Conservation (phyloP, 2,888 invertebrate genomes). For the Aphodius sticticus region DNA sequence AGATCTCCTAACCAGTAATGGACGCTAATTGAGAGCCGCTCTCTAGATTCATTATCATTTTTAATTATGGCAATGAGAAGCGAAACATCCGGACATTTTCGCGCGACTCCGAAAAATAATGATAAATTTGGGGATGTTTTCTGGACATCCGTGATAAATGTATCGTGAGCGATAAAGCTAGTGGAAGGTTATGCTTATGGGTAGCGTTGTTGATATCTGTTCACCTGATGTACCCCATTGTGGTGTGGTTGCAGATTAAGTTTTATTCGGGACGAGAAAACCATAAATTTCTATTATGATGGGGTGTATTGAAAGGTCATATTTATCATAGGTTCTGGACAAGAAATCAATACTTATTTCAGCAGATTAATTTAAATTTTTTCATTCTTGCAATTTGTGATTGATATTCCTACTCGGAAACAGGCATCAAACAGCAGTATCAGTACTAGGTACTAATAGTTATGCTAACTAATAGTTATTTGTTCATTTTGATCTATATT, state of each 20-base stretch:
- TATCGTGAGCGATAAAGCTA: not conserved
- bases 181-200: not conserved
- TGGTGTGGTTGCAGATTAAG: not conserved
- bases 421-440: too few species aligned
- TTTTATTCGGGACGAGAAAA: not conserved
- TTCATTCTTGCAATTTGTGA: too few species aligned
- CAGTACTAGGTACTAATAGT: too few species aligned
- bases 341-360: too few species aligned
- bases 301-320: not conserved
- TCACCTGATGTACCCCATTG: not conserved
- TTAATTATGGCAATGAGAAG: slow-evolving; percentile 32
- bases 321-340: not conserved
- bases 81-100: slow-evolving; percentile 20
- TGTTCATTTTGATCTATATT: too few species aligned
- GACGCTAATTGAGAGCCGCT: slow-evolving; percentile 38
- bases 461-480: too few species aligned
- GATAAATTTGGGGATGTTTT: not conserved
- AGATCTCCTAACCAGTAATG: slow-evolving; percentile 34
- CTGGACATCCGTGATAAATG: not conserved
- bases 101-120: not conserved
- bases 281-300: not conserved
- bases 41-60: slow-evolving; percentile 37
- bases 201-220: not conserved
- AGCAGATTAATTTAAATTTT: too few species aligned
- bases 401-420: too few species aligned